Evolutionary conservation across 2,113 vertebrate genomes (phyloP).

Genomic region (Grantiella picta): DNA sequence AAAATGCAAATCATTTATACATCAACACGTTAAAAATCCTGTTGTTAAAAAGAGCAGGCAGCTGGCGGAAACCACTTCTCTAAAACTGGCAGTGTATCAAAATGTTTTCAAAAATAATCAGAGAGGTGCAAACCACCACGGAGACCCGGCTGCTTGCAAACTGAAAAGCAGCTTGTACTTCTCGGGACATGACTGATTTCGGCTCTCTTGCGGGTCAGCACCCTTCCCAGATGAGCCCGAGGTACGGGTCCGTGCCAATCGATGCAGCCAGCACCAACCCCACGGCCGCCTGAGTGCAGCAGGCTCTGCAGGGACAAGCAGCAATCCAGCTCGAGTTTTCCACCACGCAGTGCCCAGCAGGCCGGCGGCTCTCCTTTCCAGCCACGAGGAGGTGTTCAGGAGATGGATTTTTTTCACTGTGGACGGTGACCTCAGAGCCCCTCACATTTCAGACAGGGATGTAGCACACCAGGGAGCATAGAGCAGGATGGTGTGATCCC

Average conservation of each 20-base stretch:
- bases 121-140: neutral
- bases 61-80: conserved; percentile 3
- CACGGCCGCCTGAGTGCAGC: accelerated
- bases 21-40: neutral
- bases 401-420: neutral
- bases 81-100: conserved; percentile 7
- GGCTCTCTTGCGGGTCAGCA: accelerated
- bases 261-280: neutral
- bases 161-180: neutral
- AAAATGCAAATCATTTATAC: neutral
- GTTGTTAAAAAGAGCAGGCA: neutral
- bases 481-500: neutral
- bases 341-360: accelerated
- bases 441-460: neutral
- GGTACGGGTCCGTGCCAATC: neutral
- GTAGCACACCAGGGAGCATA: neutral
- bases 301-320: accelerated
- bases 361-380: neutral
- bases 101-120: conserved; percentile 10
- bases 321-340: accelerated
- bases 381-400: neutral
- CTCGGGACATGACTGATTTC: neutral
- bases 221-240: neutral
- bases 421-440: neutral
- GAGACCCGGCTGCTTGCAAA: neutral